Evolutionary conservation across 2,888 invertebrate species (phyloP).

Genomic region (Agrotis clavis): DNA sequence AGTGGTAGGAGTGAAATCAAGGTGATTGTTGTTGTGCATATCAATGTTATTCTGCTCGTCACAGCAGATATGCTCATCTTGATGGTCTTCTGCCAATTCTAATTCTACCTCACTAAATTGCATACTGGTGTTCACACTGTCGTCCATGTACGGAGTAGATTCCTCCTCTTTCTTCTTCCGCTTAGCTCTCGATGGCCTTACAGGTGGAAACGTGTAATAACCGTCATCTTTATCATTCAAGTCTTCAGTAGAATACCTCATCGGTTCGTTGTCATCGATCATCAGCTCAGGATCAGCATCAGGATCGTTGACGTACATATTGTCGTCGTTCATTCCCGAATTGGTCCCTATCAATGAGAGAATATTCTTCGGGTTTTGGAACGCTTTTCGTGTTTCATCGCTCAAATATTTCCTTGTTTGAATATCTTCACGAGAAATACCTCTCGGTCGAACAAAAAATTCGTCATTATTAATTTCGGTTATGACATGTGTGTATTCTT

Average conservation of each 20-base stretch:
- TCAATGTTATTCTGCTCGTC: slow-evolving; percentile 68
- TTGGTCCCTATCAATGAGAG: slow-evolving; percentile 92
- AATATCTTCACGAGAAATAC: slow-evolving; percentile 95
- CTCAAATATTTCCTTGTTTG: slow-evolving; percentile 95
- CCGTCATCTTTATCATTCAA: slow-evolving; percentile 88
- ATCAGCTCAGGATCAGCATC: slow-evolving; percentile 84
- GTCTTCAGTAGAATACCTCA: slow-evolving; percentile 85
- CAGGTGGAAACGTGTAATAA: slow-evolving; percentile 90
- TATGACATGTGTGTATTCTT: slow-evolving; percentile 92
- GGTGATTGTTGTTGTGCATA: slow-evolving; percentile 76
- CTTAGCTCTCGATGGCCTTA: slow-evolving; percentile 91
- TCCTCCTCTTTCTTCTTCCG: slow-evolving; percentile 86
- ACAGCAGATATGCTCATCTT: slow-evolving; percentile 72
- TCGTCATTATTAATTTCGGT: slow-evolving; percentile 97
- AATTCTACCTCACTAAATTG: slow-evolving; percentile 88
- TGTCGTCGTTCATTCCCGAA: slow-evolving; percentile 77
- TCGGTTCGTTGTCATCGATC: slow-evolving; percentile 80
- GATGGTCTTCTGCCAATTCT: slow-evolving; percentile 88
- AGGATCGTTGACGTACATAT: slow-evolving; percentile 82
- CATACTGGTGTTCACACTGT: slow-evolving; percentile 83
- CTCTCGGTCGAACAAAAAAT: slow-evolving; percentile 96
- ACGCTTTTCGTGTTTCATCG: slow-evolving; percentile 95
- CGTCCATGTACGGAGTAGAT: slow-evolving; percentile 85
- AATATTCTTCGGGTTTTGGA: slow-evolving; percentile 93
- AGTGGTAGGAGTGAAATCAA: slow-evolving; percentile 80